Evolutionary conservation across 2,797 vertebrate genomes (phyloP), one percentile per base, ranked within the genome.

Genomic region (Gorsachius magnificus): DNA sequence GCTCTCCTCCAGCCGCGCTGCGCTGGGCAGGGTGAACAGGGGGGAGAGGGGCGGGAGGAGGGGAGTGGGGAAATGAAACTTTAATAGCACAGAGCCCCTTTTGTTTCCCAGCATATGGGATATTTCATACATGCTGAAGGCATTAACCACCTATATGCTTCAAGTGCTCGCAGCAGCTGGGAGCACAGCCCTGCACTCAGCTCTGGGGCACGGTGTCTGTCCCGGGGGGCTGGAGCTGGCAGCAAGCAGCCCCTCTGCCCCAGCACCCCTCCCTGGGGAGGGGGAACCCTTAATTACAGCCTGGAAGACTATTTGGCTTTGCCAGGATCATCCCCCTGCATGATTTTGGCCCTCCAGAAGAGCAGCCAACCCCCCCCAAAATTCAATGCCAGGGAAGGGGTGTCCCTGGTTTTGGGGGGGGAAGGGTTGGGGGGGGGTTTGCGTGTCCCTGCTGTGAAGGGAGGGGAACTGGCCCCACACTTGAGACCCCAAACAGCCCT

Each of bases 81-180:
- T 98, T 98, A 98, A 98, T 98, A 98, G 98, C 98, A 98, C 98
- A 98, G 98, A 98, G 98, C 98, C 98, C 98, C 98, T 98, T 98
- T 98, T 98, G 98, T 98, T 98, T 98, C 97, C 76, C 96, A 95
- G 98, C 98, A 98, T 98, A 98, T 98, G 98, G 98, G 98, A 98
- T 98, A 98, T 98, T 98, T 98, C 98, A 98, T 98, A 98, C 98
- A 98, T 98, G 96, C 98, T 98, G 98, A 98, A 98, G 97, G 98
- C 98, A 98, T 98, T 98, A 98, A 97, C 97, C 97, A 97, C 98
- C 98, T 98, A 98, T 98, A 98, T 97, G 96, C 98, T 98, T 96
- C 97, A 95, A 97, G 97, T 58, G n/a, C 96, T 94, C 5, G 1
- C 95, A 95, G 96, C 83, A 87, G 95, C 96, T 90, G 96, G 91